These are phyloP conservation scores for Drosophila varians DNA, from an alignment of 1,140 invertebrate species.

Conservation along the genomic window DNA sequence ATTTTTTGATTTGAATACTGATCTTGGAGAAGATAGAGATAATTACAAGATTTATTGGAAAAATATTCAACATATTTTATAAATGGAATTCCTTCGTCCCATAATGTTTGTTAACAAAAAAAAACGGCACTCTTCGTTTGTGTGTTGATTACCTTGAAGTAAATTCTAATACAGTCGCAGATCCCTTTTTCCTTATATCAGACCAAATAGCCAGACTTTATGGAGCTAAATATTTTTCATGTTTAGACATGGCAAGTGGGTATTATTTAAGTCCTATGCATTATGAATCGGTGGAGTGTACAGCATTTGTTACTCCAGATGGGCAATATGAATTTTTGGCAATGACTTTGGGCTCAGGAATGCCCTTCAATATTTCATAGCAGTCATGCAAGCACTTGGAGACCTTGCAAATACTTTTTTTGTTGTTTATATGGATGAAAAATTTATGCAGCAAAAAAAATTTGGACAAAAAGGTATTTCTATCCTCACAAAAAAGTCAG, in stretches of 20 bases:
- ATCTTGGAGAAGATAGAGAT: conserved; percentile 4
- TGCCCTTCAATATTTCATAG: conserved; percentile 4
- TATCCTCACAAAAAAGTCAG: too few species aligned
- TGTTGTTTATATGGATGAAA: background rate
- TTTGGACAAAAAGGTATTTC: too few species aligned
- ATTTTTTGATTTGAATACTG: too few species aligned
- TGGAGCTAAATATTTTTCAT: background rate
- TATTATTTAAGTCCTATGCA: background rate
- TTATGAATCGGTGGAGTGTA: background rate
- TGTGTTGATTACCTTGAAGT: background rate
- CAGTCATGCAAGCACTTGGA: conserved; percentile 3
- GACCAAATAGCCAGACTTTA: too few species aligned
- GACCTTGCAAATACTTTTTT: conserved; percentile 1
- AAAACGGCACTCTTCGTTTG: background rate
- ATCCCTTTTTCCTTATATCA: background rate
- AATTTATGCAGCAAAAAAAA: too few species aligned
- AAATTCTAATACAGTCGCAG: background rate
- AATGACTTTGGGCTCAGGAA: background rate
- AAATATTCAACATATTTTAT: too few species aligned
- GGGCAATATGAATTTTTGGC: background rate
- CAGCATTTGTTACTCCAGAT: too few species aligned
- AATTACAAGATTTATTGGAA: background rate
- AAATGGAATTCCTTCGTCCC: background rate
- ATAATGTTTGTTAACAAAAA: background rate
- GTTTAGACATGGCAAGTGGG: too few species aligned